Conservation (phyloP, 2,797 vertebrate species). For the Lacerta agilis region DNA sequence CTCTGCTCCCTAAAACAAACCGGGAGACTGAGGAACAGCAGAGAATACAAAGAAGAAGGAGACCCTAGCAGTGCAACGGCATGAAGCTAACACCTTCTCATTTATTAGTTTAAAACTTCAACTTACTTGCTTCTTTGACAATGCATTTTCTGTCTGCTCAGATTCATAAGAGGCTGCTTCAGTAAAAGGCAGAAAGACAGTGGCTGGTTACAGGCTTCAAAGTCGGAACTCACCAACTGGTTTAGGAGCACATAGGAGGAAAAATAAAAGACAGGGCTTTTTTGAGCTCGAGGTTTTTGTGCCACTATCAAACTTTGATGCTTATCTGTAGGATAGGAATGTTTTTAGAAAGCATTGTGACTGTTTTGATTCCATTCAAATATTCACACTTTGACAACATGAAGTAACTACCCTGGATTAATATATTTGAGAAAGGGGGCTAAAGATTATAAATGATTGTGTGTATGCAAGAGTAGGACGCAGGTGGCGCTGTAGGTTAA, state of each 20-base stretch:
- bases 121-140: not conserved
- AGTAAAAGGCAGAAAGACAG: not conserved
- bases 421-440: not conserved
- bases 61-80: not conserved
- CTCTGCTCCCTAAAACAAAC: conserved; percentile 9
- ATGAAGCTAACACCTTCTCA: fast-evolving
- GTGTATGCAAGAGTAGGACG: too few relatives aligned
- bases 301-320: fast-evolving
- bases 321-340: not conserved
- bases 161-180: not conserved
- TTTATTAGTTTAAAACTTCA: not conserved
- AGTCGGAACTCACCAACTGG: not conserved
- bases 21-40: not conserved
- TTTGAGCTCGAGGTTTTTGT: not conserved
- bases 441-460: not conserved
- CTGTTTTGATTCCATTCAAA: not conserved
- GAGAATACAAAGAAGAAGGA: not conserved
- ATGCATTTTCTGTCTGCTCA: not conserved
- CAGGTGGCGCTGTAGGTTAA: too few relatives aligned
- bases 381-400: not conserved
- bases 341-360: not conserved
- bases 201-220: not conserved
- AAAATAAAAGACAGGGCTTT: not conserved
- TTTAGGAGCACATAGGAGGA: not conserved
- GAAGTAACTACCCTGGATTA: not conserved